Base-by-base conservation (phyloP, 2,113 vertebrate species). In the Galeopterus variegatus region DNA sequence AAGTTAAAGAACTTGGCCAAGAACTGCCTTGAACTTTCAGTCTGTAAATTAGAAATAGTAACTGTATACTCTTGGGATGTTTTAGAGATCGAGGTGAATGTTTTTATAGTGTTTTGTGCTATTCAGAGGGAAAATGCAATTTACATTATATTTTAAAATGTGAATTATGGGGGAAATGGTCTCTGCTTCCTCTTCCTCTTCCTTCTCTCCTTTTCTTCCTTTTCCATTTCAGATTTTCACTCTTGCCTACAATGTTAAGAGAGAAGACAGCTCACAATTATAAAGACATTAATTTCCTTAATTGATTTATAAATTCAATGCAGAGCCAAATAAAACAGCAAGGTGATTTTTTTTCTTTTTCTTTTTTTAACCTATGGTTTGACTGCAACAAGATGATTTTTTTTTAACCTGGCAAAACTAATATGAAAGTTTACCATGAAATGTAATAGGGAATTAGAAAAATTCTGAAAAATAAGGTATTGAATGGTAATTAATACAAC, bases 81-180 rank as follows among this genome's bases (percentile, higher is more conserved):
- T 87, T 95, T 86, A 92, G 56, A 92, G 31, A 41, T 33, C 26
- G n/a, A 88, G 13, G 8, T 93, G 83, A 54, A 54, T 94, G 41
- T 84, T 97, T 96, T 93, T 26, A 76, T 93, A 94, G 41, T 76
- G 60, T 85, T 88, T 87, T 91, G n/a, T 79, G 85, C 69, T 93
- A 87, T 67, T 69, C 45, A 67, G 48, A 93, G 33, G 28, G 45
- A 80, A 88, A 94, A 92, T 81, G 41, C 11, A 82, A 60, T 73
- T 90, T 79, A 73, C 23, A 70, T 80, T 54, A 67, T 67, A 92
- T 73, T 93, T 81, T 84, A 67, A 88, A 67, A 67, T 83, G 15
- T 87, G 80, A 72, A 67, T 67, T 77, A 79, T 56, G 41, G 73
- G 54, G 13, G 28, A 87, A 90, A 93, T 76, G 9, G 5, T 84